Evolutionary conservation across 2,888 invertebrate species (phyloP).

Genomic region (Drosophila picticornis): DNA sequence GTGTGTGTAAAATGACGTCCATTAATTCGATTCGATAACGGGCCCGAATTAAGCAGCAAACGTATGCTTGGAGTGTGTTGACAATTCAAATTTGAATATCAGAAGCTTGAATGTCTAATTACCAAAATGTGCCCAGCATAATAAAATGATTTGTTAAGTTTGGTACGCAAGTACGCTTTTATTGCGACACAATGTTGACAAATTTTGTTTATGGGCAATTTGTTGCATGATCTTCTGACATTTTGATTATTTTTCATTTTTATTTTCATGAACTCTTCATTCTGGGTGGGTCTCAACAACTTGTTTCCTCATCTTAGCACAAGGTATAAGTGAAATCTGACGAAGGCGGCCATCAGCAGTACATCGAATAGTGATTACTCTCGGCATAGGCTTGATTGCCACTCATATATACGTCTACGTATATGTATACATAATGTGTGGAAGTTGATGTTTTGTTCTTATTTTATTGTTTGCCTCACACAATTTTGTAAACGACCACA

Average conservation of each 20-base stretch:
- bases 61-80: conserved; percentile 38
- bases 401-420: conserved; percentile 8
- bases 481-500: conserved; percentile 44
- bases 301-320: conserved; percentile 33
- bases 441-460: conserved; percentile 36
- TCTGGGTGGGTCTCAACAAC: conserved; percentile 55
- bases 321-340: conserved; percentile 19
- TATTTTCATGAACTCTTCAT: conserved; percentile 29
- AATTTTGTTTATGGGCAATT: conserved; percentile 67
- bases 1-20: conserved; percentile 30
- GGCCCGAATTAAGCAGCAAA: conserved; percentile 29
- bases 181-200: conserved; percentile 54
- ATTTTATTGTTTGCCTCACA: conserved; percentile 12
- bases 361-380: conserved; percentile 66
- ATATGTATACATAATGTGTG: neutral
- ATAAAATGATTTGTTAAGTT: conserved; percentile 63
- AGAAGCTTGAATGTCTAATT: conserved; percentile 52
- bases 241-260: conserved; percentile 22
- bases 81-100: conserved; percentile 48
- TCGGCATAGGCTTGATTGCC: conserved; percentile 41
- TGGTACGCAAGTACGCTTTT: conserved; percentile 37
- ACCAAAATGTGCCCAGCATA: conserved; percentile 53
- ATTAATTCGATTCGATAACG: conserved; percentile 73
- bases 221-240: conserved; percentile 67
- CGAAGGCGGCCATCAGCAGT: conserved; percentile 42